Evolutionary conservation across 1,140 invertebrate genomes (phyloP).

Genomic region (Helicoverpa zea): DNA sequence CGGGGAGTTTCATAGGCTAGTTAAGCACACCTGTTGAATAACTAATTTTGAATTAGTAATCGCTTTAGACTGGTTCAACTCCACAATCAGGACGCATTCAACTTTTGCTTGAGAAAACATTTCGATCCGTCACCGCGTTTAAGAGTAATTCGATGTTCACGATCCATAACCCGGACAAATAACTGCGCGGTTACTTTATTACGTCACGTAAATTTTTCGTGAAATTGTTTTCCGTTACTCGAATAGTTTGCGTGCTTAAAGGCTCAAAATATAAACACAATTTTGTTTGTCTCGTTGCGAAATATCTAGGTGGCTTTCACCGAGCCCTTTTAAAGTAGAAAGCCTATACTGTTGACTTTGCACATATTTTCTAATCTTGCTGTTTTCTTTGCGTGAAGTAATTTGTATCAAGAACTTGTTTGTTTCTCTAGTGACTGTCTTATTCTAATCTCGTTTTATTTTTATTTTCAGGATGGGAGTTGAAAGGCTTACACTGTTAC

Average conservation of each 20-base stretch:
- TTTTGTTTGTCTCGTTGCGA: slow-evolving; percentile 17
- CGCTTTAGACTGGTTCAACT: slow-evolving; percentile 22
- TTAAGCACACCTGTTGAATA: slow-evolving; percentile 50
- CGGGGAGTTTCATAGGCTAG: slow-evolving; percentile 39
- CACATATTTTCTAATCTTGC: slow-evolving; percentile 34
- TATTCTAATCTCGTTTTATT: slow-evolving; percentile 45
- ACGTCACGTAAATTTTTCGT: slow-evolving; percentile 52
- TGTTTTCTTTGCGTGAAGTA: slow-evolving; percentile 41
- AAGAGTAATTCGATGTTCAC: slow-evolving; percentile 51
- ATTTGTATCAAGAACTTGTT: slow-evolving; percentile 62
- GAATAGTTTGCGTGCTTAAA: slow-evolving; percentile 33
- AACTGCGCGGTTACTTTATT: slow-evolving; percentile 51
- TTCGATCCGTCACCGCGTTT: slow-evolving; percentile 49
- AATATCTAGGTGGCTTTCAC: slow-evolving; percentile 57
- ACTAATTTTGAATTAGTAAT: slow-evolving; percentile 36
- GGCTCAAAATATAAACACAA: background rate
- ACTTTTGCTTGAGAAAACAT: slow-evolving; percentile 25
- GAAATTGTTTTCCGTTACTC: slow-evolving; percentile 43
- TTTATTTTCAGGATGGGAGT: slow-evolving; percentile 95
- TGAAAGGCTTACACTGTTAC: slow-evolving; percentile 96
- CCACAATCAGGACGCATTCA: slow-evolving; percentile 8
- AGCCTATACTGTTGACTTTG: slow-evolving; percentile 45
- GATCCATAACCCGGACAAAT: slow-evolving; percentile 50
- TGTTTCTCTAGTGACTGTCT: background rate
- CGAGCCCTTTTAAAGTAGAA: slow-evolving; percentile 62